Conservation (phyloP, 2,888 invertebrate genomes). For the Epistrophe eligans region DNA sequence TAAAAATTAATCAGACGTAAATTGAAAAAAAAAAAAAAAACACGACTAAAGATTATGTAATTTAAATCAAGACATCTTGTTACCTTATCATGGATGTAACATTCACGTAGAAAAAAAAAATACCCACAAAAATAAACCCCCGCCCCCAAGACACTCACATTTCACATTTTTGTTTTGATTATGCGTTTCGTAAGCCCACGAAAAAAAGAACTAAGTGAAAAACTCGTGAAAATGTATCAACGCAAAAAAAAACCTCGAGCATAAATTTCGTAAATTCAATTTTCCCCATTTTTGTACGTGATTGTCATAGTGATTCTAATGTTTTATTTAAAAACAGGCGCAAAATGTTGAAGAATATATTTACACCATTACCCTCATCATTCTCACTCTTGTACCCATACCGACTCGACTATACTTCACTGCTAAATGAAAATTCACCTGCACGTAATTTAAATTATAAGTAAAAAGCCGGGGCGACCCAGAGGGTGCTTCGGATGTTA, state of each 20-base stretch:
- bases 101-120: constrained; percentile 42
- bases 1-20: constrained; percentile 16
- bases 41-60: constrained; percentile 32
- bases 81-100: constrained; percentile 38
- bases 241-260: constrained; percentile 26
- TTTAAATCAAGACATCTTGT: constrained; percentile 48
- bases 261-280: constrained; percentile 75
- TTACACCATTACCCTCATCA: not conserved
- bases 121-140: not conserved
- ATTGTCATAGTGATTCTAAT: constrained; percentile 75
- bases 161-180: constrained; percentile 1
- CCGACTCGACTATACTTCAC: not conserved
- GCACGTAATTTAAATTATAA: constrained; percentile 76
- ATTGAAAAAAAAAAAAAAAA: constrained; percentile 2
- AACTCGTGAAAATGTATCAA: constrained; percentile 50
- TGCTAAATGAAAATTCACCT: constrained; percentile 56
- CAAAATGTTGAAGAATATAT: constrained; percentile 44
- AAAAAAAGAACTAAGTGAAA: constrained; percentile 12
- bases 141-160: not conserved
- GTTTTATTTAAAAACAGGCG: constrained; percentile 73
- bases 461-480: constrained; percentile 68
- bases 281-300: constrained; percentile 73
- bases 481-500: constrained; percentile 32
- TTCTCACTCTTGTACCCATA: not conserved
- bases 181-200: constrained; percentile 4